These are phyloP conservation scores for Brachyptera risi DNA, from an alignment of 2,888 invertebrate species.

Conservation along the genomic window DNA sequence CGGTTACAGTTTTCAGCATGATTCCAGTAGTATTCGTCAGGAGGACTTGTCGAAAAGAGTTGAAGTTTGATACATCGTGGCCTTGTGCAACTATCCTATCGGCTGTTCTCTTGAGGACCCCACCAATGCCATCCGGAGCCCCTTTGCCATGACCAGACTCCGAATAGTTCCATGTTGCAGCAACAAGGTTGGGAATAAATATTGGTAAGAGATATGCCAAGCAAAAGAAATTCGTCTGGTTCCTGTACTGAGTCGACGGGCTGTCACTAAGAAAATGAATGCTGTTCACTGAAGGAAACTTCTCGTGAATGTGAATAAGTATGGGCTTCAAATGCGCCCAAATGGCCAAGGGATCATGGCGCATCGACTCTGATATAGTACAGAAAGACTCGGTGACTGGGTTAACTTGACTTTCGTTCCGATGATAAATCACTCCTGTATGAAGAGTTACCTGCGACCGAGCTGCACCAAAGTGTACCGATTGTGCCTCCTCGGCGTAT, in stretches of 20 bases:
- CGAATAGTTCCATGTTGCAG: neutral
- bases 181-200: neutral
- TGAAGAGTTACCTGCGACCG: conserved; percentile 22
- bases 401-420: conserved; percentile 25
- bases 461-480: conserved; percentile 23
- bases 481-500: conserved; percentile 18
- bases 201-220: neutral
- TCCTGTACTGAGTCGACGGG: conserved; percentile 41
- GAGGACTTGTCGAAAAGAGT: neutral
- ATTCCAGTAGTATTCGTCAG: neutral
- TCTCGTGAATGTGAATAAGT: conserved; percentile 30
- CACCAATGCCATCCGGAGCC: neutral
- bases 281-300: conserved; percentile 27
- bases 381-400: conserved; percentile 40
- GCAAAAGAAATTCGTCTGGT: conserved; percentile 42
- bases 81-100: neutral
- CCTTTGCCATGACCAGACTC: neutral
- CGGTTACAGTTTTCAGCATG: neutral
- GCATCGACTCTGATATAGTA: conserved; percentile 38
- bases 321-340: conserved; percentile 43
- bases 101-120: neutral
- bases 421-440: conserved; percentile 37
- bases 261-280: conserved; percentile 42
- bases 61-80: neutral
- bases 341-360: conserved; percentile 42